phyloP scores from a whole-genome alignment of 92 coral and sea anemone genomes.

The Scolanthus callimorphus region DNA sequence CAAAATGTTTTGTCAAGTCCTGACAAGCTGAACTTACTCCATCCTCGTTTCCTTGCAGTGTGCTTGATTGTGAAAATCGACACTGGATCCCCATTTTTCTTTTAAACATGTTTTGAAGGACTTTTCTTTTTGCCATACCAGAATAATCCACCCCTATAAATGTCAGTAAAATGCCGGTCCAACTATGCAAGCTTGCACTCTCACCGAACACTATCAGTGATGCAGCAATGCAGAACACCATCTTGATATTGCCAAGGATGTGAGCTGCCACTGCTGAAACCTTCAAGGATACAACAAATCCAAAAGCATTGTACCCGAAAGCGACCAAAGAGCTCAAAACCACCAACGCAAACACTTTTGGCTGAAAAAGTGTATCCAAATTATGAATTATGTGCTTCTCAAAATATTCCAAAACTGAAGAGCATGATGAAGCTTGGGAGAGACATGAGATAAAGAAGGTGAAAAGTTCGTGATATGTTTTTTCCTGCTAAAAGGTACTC shows the following conservation, averaged over 20 bases:
- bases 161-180: conserved; percentile 20
- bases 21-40: no score
- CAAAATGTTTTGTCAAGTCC: no score
- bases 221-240: conserved; percentile 30
- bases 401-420: conserved; percentile 7
- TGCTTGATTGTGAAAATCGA: no score
- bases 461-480: conserved; percentile 17
- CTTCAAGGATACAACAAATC: conserved; percentile 22
- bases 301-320: conserved; percentile 30
- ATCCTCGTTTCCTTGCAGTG: no score
- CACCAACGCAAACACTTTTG: conserved; percentile 14
- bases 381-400: conserved; percentile 7
- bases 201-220: conserved; percentile 26
- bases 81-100: no score
- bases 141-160: conserved; percentile 13
- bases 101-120: neutral
- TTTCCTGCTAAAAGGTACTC: conserved; percentile 25
- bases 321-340: conserved; percentile 26
- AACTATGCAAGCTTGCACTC: conserved; percentile 11
- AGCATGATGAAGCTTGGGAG: conserved; percentile 28
- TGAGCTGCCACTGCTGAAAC: conserved; percentile 30
- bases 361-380: conserved; percentile 4
- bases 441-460: conserved; percentile 28
- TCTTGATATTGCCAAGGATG: conserved; percentile 26
- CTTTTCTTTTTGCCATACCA: conserved; percentile 24